Base-by-base conservation (phyloP, 1,140 invertebrate species). In the Trichomalopsis sarcophagae region DNA sequence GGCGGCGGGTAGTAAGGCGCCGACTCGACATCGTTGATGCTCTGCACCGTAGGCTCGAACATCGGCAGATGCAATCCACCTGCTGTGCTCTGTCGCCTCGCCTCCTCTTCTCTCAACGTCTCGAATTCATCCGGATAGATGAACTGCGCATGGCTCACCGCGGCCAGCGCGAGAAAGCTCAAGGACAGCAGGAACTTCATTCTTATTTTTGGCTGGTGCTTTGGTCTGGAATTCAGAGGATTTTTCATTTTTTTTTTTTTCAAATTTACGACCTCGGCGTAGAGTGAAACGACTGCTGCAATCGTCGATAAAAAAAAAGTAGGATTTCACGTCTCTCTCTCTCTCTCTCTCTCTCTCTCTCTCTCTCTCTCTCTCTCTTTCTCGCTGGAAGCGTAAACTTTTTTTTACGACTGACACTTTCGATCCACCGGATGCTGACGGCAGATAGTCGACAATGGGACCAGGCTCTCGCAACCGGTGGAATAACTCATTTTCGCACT, bases 41-140 rank as follows among this genome's bases (percentile, higher is more conserved):
- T 33, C 40, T 78, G 76, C 47, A 75, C 11, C 23, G 66, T 68
- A 27, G 23, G 14, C 68, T 27, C 23, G 30, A 71, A 71, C 68
- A 10, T 13, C 68, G 30, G 44, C 2, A 74, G 11, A 11, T 33
- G 11, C 33, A n/a, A 0, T 0, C 13, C 68, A n/a, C 62, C 62
- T 66, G 4, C 62, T 44, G 62, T 17, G 27, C 27, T 71, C 10
- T 11, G 14, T 4, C 23, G 50, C n/a, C 36, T 76, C 13, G 68
- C 0, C 9, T 23, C 81, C 7, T 71, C 55, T 27, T 74, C 55
- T 33, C 84, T 78, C 47, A 89, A 81, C 9, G 9, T 81, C 23
- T 88, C 87, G 11, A 83, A 88, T 68, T 91, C 80, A 74, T 92
- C 91, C 0, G 92, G 92, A 68, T 13, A 92, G 55, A 90, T 47